These are phyloP conservation scores for Saturnia pavonia DNA, from an alignment of 2,888 invertebrate species.

Conservation along the genomic window DNA sequence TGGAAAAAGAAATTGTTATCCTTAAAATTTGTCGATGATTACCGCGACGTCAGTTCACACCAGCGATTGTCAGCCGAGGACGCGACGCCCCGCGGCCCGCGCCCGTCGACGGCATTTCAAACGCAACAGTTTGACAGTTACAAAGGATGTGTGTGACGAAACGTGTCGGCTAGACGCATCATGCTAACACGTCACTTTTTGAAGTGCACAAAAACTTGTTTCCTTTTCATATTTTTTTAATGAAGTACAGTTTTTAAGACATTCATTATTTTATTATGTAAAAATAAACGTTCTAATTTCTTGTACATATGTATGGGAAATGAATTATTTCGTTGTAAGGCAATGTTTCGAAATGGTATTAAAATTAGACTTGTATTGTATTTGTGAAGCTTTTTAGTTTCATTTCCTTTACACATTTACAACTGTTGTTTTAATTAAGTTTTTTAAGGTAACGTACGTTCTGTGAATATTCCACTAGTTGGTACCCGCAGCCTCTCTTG, in stretches of 20 bases:
- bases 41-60: background rate
- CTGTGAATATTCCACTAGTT: no score
- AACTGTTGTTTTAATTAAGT: no score
- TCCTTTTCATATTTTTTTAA: background rate
- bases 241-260: background rate
- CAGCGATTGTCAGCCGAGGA: background rate
- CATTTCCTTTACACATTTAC: no score
- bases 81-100: background rate
- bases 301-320: background rate
- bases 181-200: background rate
- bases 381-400: no score
- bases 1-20: background rate
- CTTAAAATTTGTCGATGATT: background rate
- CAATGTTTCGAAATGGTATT: no score
- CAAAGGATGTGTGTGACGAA: background rate
- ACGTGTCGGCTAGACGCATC: background rate
- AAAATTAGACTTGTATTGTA: no score
- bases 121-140: background rate
- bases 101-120: background rate
- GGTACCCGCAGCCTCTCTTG: no score
- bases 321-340: background rate
- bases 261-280: background rate
- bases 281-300: background rate
- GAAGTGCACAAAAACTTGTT: slow-evolving; percentile 5
- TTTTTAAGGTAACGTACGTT: no score